These are phyloP conservation scores for Cercopithecus mitis DNA, from an alignment of 2,797 vertebrate genomes.

Conservation along the genomic window DNA sequence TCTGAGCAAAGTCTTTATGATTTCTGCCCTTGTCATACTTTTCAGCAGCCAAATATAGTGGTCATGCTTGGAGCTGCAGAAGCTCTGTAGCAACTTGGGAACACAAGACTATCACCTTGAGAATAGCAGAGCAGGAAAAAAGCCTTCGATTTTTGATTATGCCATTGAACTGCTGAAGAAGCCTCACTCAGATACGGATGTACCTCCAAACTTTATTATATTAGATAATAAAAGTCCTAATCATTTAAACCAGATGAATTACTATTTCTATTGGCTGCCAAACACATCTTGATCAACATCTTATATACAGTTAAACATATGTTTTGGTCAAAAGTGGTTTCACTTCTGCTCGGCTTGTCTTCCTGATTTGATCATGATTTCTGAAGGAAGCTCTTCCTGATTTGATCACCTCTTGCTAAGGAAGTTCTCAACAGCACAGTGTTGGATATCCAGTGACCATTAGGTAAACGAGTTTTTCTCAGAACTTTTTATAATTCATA, in stretches of 20 bases:
- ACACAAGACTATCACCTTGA: not conserved
- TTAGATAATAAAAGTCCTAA: not conserved
- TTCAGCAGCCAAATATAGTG: not conserved
- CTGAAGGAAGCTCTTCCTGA: not conserved
- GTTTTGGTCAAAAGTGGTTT: not conserved
- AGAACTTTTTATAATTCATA: not conserved
- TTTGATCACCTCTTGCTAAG: too few species aligned
- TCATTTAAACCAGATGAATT: not conserved
- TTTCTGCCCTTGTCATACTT: not conserved
- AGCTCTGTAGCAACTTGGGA: rapidly evolving
- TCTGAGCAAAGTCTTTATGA: not conserved
- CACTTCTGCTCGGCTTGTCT: not conserved
- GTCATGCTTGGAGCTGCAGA: not conserved
- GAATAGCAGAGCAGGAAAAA: not conserved
- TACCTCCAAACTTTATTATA: not conserved
- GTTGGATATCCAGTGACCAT: not conserved
- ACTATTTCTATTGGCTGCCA: not conserved
- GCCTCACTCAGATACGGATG: not conserved
- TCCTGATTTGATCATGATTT: not conserved
- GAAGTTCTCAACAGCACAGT: not conserved
- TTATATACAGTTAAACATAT: not conserved
- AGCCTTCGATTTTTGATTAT: not conserved
- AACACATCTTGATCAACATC: not conserved
- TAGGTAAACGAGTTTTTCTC: not conserved
- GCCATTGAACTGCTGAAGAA: not conserved